Base-by-base conservation (phyloP, 2,888 invertebrate genomes). In the Cheilosia soror region DNA sequence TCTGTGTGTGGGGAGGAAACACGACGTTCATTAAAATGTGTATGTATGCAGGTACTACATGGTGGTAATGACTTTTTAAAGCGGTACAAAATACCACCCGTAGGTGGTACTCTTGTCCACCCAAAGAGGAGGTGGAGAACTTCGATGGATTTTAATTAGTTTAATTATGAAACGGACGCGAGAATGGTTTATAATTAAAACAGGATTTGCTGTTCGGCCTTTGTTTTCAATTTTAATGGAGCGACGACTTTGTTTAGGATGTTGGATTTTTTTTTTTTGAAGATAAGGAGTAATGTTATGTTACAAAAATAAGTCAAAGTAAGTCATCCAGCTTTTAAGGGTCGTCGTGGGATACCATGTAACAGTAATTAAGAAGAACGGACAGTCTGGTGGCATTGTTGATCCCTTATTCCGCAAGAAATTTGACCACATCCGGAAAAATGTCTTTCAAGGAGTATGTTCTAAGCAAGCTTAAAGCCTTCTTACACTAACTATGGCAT, bases 141-240 rank as follows among this genome's bases (percentile, higher is more conserved):
- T n/a, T 49, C 37, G 58, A 40, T 47, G 58, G 33, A 44, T 71
- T 71, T 68, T 68, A 57, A 68, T 68, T 31, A 68, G 68, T 58
- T 69, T 58, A 57, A 58, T 71, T 71, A 58, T 58, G 47, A 31
- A 71, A 37, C 47, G 33, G 58, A 33, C 27, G 49, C 25, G 49
- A 15, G 47, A 71, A 49, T 71, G 58, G 37, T 58, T 58, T 58
- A 58, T 47, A 71, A 71, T 58, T 47, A n/a, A 27, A 71, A 47
- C 25, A 33, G 49, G 27, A 49, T 58, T 44, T 37, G 27, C 15
- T 20, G n/a, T 53, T 37, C 4, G 37, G 51, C 5, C 40, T 40
- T 51, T 66, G n/a, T n/a, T 40, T 66, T 53, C 27, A 40, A 53
- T 63, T 53, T 66, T 53, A 13, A 27, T 37, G 37, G 25, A 4